Evolutionary conservation across 2,888 invertebrate species (phyloP).

Genomic region (Melanchra persicariae): DNA sequence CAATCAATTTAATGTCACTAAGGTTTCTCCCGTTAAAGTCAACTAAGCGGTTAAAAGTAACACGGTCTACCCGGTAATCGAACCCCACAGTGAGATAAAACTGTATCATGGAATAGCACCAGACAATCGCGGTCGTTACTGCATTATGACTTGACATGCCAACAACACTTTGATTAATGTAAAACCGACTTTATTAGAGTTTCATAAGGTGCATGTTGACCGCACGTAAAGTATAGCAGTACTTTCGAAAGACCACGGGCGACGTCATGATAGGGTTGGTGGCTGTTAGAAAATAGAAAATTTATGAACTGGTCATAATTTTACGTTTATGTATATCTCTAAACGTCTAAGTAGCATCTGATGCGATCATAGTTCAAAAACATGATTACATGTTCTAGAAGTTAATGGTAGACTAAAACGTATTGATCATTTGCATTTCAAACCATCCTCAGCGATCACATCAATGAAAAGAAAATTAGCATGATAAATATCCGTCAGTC

Average conservation of each 20-base stretch:
- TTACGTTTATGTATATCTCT: slow-evolving; percentile 15
- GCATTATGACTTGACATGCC: slow-evolving; percentile 71
- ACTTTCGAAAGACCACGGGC: slow-evolving; percentile 77
- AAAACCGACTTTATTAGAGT: slow-evolving; percentile 63
- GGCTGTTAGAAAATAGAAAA: slow-evolving; percentile 50
- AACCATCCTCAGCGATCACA: slow-evolving; percentile 9
- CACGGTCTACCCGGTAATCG: slow-evolving; percentile 65
- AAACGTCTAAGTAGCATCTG: slow-evolving; percentile 17
- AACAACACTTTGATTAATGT: slow-evolving; percentile 40
- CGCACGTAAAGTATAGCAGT: slow-evolving; percentile 72
- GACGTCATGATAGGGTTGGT: slow-evolving; percentile 64
- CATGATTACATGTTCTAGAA: neutral
- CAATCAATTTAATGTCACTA: slow-evolving; percentile 46
- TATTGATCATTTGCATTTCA: slow-evolving; percentile 13
- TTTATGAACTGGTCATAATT: slow-evolving; percentile 44
- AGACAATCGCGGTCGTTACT: slow-evolving; percentile 78
- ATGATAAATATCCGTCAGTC: slow-evolving; percentile 22
- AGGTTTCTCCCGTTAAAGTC: slow-evolving; percentile 56
- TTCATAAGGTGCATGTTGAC: slow-evolving; percentile 56
- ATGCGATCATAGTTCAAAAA: slow-evolving; percentile 18
- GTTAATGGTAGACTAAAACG: slow-evolving; percentile 16
- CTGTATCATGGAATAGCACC: slow-evolving; percentile 78
- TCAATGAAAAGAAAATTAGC: slow-evolving; percentile 50
- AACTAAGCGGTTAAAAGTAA: slow-evolving; percentile 65
- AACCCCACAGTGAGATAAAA: slow-evolving; percentile 69